Percentiles rank a stretch among this genome's conserved stretches.
Conservation (phyloP, 2,797 vertebrate species). For the Sciurus vulgaris region DNA sequence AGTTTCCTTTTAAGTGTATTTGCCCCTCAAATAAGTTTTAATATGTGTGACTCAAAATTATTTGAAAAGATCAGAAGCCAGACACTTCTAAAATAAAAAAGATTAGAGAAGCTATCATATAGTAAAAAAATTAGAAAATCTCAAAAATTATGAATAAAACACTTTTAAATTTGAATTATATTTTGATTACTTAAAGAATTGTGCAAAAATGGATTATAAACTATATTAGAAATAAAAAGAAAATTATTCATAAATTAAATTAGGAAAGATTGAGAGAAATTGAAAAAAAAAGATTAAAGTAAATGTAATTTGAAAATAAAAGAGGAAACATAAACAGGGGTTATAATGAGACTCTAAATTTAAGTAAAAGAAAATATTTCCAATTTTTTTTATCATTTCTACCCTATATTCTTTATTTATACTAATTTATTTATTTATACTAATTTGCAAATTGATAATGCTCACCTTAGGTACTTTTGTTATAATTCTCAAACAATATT, state of each 20-base stretch:
- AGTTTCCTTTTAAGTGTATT: no score
- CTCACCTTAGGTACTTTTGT: not conserved
- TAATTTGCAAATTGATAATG: not conserved
- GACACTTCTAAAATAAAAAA: not conserved
- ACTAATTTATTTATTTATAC: not conserved
- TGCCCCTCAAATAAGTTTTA: not conserved
- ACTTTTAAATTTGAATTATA: not conserved
- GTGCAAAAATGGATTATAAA: not conserved
- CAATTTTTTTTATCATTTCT: not conserved
- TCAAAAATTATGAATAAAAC: not conserved
- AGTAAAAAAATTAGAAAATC: not conserved
- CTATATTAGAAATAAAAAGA: not conserved
- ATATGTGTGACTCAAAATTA: not conserved
- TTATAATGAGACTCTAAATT: not conserved
- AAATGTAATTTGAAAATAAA: not conserved
- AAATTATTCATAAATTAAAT: not conserved
- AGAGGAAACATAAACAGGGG: not conserved
- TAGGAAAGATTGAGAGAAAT: not conserved
- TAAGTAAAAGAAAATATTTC: constrained; percentile 5
- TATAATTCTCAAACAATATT: not conserved
- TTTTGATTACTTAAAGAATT: not conserved
- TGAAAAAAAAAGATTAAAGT: not conserved
- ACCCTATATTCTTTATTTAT: not conserved
- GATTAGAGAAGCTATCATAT: not conserved
- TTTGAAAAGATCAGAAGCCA: not conserved